phyloP scores from a whole-genome alignment of 2,113 vertebrate genomes.

The Nycticorax nycticorax region DNA sequence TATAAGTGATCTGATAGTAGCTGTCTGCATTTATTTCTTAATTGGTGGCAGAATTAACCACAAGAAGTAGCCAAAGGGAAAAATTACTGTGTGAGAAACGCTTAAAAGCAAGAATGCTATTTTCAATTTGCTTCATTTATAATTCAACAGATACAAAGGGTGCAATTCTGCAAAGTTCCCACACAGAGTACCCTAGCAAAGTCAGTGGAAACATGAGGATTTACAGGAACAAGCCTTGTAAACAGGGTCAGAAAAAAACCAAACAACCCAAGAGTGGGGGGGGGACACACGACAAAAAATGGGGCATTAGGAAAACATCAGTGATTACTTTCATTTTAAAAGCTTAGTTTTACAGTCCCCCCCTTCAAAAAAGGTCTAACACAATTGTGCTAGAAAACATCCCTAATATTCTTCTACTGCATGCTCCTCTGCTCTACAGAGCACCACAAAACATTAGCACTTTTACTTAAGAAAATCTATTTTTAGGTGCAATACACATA shows the following conservation, averaged over 20 bases:
- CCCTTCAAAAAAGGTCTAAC: neutral
- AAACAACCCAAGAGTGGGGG: rapidly evolving
- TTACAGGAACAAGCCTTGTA: neutral
- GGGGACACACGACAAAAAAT: neutral
- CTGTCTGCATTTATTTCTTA: slow-evolving; percentile 18
- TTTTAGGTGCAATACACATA: neutral
- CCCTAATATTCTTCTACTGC: neutral
- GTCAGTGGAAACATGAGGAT: neutral
- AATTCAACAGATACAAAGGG: slow-evolving; percentile 30
- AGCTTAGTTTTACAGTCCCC: neutral
- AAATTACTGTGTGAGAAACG: neutral
- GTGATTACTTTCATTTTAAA: neutral
- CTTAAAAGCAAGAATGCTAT: slow-evolving; percentile 22
- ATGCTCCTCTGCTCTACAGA: neutral
- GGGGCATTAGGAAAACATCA: neutral
- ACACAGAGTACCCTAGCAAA: neutral
- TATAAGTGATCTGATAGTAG: neutral
- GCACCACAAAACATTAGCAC: neutral
- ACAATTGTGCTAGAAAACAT: neutral
- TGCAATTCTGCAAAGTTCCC: neutral
- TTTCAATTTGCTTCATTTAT: slow-evolving; percentile 40
- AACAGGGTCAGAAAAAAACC: neutral
- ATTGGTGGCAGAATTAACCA: neutral
- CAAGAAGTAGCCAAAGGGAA: neutral
- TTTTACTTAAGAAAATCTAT: neutral